phyloP scores from a whole-genome alignment of 2,113 vertebrate species.

The Tupaia chinensis region DNA sequence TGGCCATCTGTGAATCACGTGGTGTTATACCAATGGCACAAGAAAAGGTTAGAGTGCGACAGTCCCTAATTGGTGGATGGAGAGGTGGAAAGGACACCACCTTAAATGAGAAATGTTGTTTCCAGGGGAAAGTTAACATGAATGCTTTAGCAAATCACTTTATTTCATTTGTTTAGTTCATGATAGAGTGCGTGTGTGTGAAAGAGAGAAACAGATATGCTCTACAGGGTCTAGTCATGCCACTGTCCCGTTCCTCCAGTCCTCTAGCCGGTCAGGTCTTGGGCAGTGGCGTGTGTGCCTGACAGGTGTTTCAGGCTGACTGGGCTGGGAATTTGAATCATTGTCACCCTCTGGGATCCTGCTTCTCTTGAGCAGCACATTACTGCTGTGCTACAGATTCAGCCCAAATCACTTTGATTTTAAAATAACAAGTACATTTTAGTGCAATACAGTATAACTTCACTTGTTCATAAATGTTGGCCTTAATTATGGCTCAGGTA shows the following conservation, averaged over 20 bases:
- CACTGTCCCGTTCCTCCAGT: too few species aligned
- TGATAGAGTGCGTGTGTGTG: too few species aligned
- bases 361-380: too few species aligned
- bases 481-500: not conserved
- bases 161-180: not conserved
- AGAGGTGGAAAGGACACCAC: not conserved
- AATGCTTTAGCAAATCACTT: not conserved
- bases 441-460: not conserved
- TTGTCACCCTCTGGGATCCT: too few species aligned
- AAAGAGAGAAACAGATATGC: too few species aligned
- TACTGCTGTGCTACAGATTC: too few species aligned
- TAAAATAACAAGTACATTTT: not conserved
- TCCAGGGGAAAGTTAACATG: not conserved
- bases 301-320: too few species aligned
- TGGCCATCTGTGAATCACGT: not conserved
- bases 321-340: too few species aligned
- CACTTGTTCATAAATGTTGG: slow-evolving; percentile 8
- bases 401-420: not conserved
- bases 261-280: too few species aligned
- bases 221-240: too few species aligned
- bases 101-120: not conserved
- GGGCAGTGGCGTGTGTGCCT: too few species aligned
- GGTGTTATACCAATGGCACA: not conserved
- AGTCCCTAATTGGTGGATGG: not conserved
- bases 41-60: not conserved